Conservation (phyloP, 2,113 vertebrate species). For the Oceanodroma tethys region DNA sequence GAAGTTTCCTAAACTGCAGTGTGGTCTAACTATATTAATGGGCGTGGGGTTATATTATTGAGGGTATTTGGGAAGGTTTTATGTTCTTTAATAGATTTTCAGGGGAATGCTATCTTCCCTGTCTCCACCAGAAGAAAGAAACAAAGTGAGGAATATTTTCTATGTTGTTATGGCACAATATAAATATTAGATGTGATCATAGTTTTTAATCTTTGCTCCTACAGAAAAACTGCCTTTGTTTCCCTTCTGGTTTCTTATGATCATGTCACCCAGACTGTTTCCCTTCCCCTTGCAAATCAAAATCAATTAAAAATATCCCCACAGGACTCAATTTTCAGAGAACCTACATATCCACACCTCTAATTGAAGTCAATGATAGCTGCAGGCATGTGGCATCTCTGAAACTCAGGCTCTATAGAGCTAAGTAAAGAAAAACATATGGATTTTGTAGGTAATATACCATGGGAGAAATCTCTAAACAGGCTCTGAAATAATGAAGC, state of each 20-base stretch:
- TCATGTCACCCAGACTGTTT: conserved; percentile 39
- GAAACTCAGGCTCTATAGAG: conserved; percentile 5
- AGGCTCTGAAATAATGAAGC: conserved; percentile 65
- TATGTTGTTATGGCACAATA: not conserved
- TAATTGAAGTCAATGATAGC: conserved; percentile 51
- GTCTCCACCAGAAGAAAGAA: not conserved
- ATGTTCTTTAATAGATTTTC: not conserved
- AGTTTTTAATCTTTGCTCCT: not conserved
- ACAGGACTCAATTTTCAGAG: conserved; percentile 26
- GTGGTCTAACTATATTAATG: not conserved
- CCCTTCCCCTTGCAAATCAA: conserved; percentile 44
- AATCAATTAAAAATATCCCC: conserved; percentile 44
- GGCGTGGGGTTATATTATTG: not conserved
- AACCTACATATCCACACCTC: conserved; percentile 24
- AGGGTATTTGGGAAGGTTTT: not conserved
- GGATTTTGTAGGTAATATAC: conserved; percentile 65
- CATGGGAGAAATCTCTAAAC: conserved; percentile 69
- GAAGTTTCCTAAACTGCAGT: not conserved
- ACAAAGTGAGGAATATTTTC: not conserved
- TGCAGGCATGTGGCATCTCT: conserved; percentile 37
- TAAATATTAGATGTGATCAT: not conserved
- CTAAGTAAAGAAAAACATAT: conserved; percentile 61
- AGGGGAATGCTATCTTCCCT: not conserved
- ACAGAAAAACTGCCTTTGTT: not conserved
- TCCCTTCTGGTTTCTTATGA: conserved; percentile 3